A percentile compares a stretch with the other conserved stretches of the same genome.
Evolutionary conservation across 2,888 invertebrate genomes (phyloP).

Genomic region (Drosophila atripex): DNA sequence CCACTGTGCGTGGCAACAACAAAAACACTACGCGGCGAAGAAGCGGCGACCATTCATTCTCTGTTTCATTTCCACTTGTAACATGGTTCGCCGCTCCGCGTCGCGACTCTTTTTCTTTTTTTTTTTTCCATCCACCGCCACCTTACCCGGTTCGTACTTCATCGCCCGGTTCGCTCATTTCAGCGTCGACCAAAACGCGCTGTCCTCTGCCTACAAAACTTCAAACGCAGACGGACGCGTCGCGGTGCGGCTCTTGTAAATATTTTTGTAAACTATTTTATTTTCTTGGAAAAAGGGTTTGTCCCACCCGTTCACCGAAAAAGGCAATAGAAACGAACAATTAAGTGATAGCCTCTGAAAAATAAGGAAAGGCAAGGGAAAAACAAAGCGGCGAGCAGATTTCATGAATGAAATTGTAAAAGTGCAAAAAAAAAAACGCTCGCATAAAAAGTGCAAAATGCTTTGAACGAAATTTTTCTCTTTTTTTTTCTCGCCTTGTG

Average conservation of each 20-base stretch:
- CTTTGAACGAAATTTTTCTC: constrained; percentile 47
- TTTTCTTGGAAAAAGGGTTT: constrained; percentile 1
- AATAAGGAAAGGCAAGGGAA: constrained; percentile 45
- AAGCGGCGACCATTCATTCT: constrained; percentile 39
- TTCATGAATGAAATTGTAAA: constrained; percentile 69
- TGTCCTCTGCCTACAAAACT: constrained; percentile 34
- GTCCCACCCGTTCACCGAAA: neutral
- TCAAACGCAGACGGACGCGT: constrained; percentile 64
- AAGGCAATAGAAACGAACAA: neutral
- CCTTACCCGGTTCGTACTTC: neutral
- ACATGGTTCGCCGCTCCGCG: constrained; percentile 42
- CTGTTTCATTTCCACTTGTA: constrained; percentile 71
- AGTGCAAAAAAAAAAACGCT: constrained; percentile 44
- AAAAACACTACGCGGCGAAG: constrained; percentile 16
- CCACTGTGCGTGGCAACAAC: constrained; percentile 55
- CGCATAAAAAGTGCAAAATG: constrained; percentile 38
- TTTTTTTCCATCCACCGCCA: constrained; percentile 4
- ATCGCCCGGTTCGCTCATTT: neutral
- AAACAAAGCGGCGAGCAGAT: constrained; percentile 19
- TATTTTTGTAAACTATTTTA: constrained; percentile 39
- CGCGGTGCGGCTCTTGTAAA: constrained; percentile 49
- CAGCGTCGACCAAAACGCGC: no score
- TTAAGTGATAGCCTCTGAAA: constrained; percentile 42
- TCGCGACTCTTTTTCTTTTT: constrained; percentile 1
- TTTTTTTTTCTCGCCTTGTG: constrained; percentile 58